Evolutionary conservation across 2,797 vertebrate species (phyloP), one percentile per base, ranked within the genome.

Genomic region (Sebastes umbrosus): DNA sequence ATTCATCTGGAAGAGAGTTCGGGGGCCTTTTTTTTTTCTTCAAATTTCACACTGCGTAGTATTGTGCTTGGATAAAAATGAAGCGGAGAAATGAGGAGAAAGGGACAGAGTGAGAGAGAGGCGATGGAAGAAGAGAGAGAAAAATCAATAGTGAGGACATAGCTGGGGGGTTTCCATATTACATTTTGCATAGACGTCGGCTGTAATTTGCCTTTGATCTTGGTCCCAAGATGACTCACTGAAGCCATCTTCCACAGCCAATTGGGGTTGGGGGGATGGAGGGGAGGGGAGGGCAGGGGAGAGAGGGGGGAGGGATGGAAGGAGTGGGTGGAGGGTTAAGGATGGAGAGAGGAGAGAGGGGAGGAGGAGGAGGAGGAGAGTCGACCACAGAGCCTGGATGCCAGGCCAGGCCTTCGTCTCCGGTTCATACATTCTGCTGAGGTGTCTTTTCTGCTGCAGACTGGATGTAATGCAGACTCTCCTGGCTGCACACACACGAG

Each of bases 161-260:
- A 88, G 94, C 96, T 95, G 90, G 94, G 93, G 94, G 94, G 92
- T 94, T 95, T 94, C 93, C 94, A 95, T 94, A 95, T 96, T 95
- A 95, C 94, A 95, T 96, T 96, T 94, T 96, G 95, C 95, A 96
- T 95, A 95, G 95, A 96, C 94, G 93, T 96, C 92, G 92, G 93
- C 93, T 93, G 92, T 96, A 96, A 96, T 96, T 95, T 95, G 90
- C 88, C 96, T 96, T 96, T 96, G 96, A 96, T 96, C 95, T 95
- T 89, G 79, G 92, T 94, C 94, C 94, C 94, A 94, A 93, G 94
- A 95, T 95, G 96, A 96, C 94, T 96, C 95, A 95, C 93, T 93
- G 94, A 95, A 95, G 94, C 93, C 93, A 93, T 93, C 91, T 91
- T 95, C 93, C 91, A 93, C 90, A 94, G 93, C 92, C 93, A 94